Conservation (phyloP, 2,797 vertebrate genomes). For the Uromys caudimaculatus region DNA sequence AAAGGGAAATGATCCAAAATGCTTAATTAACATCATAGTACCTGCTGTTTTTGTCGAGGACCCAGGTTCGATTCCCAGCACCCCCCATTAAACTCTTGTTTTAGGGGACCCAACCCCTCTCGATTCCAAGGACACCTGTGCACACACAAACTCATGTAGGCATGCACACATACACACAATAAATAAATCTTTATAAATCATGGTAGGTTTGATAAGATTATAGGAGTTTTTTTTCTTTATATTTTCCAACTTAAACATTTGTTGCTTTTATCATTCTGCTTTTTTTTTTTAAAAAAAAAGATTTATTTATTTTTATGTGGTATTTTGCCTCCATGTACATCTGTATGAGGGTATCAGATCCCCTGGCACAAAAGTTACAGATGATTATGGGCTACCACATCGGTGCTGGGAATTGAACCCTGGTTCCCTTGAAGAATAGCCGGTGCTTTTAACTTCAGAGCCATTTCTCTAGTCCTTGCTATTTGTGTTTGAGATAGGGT, state of each 20-base stretch:
- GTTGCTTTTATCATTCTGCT: not conserved
- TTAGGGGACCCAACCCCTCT: not conserved
- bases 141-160: not conserved
- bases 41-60: not conserved
- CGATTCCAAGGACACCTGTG: not conserved
- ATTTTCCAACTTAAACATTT: not conserved
- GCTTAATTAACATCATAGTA: not conserved
- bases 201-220: not conserved
- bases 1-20: not conserved
- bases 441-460: not conserved
- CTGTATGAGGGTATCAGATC: not conserved
- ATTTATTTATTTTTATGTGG: not conserved
- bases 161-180: not conserved
- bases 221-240: not conserved
- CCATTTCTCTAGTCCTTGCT: not conserved
- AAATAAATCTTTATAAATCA: not conserved
- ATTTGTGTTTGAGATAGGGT: not conserved
- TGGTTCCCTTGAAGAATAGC: not conserved
- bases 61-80: not conserved
- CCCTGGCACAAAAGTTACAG: not conserved
- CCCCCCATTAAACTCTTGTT: not conserved
- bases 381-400: not conserved
- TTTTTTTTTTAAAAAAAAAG: not conserved
- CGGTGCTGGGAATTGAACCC: not conserved
- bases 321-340: not conserved